Evolutionary conservation across 2,888 invertebrate genomes (phyloP).

Genomic region (Rotaria macrura): DNA sequence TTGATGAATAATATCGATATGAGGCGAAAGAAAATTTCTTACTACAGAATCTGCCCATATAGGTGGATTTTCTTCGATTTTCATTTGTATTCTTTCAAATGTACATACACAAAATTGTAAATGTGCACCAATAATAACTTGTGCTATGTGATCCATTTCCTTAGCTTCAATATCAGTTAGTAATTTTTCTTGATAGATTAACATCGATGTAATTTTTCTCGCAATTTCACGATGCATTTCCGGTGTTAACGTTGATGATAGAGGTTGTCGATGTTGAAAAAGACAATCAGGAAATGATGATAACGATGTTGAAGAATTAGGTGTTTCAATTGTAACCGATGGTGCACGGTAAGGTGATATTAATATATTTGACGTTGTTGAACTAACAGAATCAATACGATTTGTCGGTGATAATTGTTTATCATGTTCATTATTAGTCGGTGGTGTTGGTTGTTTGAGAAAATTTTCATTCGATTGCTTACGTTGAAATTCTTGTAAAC

Average conservation of each 20-base stretch:
- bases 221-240: background rate
- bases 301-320: background rate
- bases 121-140: conserved; percentile 28
- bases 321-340: background rate
- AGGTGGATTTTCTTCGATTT: conserved; percentile 28
- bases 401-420: background rate
- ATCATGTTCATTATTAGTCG: background rate
- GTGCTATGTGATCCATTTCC: conserved; percentile 25
- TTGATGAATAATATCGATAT: too few relatives aligned
- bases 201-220: background rate
- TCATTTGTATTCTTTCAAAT: conserved; percentile 28
- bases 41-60: background rate
- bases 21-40: background rate
- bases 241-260: background rate
- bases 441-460: background rate
- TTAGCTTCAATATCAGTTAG: conserved; percentile 2
- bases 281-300: background rate
- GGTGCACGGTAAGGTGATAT: background rate
- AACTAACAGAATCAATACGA: conserved; percentile 14
- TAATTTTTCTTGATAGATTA: conserved; percentile 10
- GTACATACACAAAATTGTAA: conserved; percentile 24
- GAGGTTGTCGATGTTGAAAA: background rate
- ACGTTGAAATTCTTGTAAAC: conserved; percentile 3
- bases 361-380: background rate
- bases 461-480: background rate